phyloP scores from a whole-genome alignment of 2,888 invertebrate genomes.

The Thereva unica region DNA sequence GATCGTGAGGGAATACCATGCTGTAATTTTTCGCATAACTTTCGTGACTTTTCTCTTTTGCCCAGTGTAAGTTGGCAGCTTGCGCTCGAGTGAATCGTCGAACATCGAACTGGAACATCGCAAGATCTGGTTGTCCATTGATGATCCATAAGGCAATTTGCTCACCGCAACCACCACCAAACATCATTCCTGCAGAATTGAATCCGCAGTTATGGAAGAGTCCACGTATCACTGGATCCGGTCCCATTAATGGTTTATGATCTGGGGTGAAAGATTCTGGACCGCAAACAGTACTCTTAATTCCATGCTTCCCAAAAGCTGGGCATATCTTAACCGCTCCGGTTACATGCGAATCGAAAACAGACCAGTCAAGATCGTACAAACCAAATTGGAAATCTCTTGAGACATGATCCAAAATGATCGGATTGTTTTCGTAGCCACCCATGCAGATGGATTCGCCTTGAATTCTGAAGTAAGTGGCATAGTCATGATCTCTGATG shows the following conservation, averaged over 20 bases:
- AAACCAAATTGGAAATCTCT: conserved; percentile 80
- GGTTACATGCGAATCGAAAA: conserved; percentile 77
- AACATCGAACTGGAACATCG: conserved; percentile 86
- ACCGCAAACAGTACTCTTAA: conserved; percentile 86
- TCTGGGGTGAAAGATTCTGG: conserved; percentile 93
- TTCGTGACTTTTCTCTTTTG: conserved; percentile 82
- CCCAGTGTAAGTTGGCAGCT: conserved; percentile 73
- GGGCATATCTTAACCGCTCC: conserved; percentile 77
- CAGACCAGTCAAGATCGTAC: conserved; percentile 85
- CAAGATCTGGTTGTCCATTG: conserved; percentile 78
- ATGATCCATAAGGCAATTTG: conserved; percentile 86
- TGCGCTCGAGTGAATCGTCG: conserved; percentile 79
- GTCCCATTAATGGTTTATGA: conserved; percentile 85
- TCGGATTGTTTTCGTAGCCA: conserved; percentile 86
- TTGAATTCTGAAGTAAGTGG: conserved; percentile 80
- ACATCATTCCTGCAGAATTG: conserved; percentile 91
- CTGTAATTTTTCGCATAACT: conserved; percentile 86
- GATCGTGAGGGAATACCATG: conserved; percentile 81
- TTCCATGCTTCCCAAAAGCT: conserved; percentile 71
- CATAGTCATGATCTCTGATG: conserved; percentile 82
- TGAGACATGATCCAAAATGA: conserved; percentile 76
- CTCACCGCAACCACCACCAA: conserved; percentile 84
- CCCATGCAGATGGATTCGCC: conserved; percentile 85
- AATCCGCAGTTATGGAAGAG: conserved; percentile 86
- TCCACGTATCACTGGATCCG: conserved; percentile 68